These are phyloP conservation scores for Benthochromis sp. DNA, from an alignment of 2,113 vertebrate genomes.

Conservation along the genomic window DNA sequence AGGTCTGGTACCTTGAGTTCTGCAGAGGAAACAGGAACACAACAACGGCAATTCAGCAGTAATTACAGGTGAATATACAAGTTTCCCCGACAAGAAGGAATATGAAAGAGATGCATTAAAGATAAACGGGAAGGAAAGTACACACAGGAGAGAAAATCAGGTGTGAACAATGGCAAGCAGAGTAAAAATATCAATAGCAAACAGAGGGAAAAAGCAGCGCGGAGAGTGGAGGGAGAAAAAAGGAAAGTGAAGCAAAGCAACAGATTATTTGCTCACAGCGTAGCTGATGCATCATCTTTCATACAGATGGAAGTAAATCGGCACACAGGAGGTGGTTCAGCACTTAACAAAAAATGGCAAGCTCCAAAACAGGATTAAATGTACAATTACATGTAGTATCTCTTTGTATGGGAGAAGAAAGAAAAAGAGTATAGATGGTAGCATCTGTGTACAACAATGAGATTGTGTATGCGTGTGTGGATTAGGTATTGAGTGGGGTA, in stretches of 20 bases:
- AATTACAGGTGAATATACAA: not conserved
- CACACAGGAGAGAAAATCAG: not conserved
- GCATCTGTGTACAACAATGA: not conserved
- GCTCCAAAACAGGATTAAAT: slow-evolving; percentile 36
- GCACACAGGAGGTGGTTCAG: slow-evolving; percentile 10
- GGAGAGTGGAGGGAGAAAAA: not conserved
- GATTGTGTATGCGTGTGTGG: not conserved
- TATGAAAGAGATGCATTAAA: not conserved
- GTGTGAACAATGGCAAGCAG: not conserved
- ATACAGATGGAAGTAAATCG: slow-evolving; percentile 23
- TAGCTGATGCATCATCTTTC: slow-evolving; percentile 19
- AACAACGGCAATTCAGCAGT: not conserved
- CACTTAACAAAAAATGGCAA: slow-evolving; percentile 5
- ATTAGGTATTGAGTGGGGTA: slow-evolving; percentile 31
- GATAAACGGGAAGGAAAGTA: not conserved
- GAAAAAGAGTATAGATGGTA: not conserved
- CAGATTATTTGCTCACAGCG: slow-evolving; percentile 15
- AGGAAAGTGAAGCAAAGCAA: not conserved
- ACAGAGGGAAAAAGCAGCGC: not conserved
- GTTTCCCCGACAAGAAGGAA: not conserved
- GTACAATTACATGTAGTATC: slow-evolving; percentile 32
- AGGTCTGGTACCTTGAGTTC: slow-evolving; percentile 89
- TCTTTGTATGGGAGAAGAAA: not conserved
- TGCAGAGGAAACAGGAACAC: slow-evolving; percentile 23
- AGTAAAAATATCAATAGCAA: slow-evolving; percentile 6